These are phyloP conservation scores for Eleutherodactylus coqui DNA, from an alignment of 2,797 vertebrate species.

Conservation along the genomic window DNA sequence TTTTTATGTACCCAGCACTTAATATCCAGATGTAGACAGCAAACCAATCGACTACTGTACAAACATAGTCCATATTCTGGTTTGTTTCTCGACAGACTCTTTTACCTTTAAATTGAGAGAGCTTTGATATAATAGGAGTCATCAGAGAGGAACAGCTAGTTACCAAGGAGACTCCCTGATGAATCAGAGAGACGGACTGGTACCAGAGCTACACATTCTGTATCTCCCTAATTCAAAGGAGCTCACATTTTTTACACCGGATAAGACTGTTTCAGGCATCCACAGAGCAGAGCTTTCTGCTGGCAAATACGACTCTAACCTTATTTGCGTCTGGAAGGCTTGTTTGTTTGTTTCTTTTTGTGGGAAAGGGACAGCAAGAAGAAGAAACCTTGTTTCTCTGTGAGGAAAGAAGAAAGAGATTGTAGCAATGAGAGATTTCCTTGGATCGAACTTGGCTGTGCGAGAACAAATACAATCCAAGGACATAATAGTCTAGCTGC, in stretches of 20 bases:
- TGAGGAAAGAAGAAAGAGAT: slow-evolving; percentile 28
- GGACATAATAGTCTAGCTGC: slow-evolving; percentile 67
- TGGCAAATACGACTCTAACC: slow-evolving; percentile 49
- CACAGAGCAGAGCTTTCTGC: slow-evolving; percentile 61
- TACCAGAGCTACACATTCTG: slow-evolving; percentile 68
- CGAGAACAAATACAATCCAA: slow-evolving; percentile 70
- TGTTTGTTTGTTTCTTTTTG: slow-evolving; percentile 32
- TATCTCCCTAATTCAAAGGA: slow-evolving; percentile 71
- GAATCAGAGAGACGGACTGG: slow-evolving; percentile 71
- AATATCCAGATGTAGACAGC: slow-evolving; percentile 6
- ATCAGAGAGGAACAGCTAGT: slow-evolving; percentile 72
- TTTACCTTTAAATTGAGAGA: slow-evolving; percentile 73
- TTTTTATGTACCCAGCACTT: not conserved
- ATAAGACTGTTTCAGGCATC: slow-evolving; percentile 60
- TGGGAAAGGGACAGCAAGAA: slow-evolving; percentile 59
- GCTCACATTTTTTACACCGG: slow-evolving; percentile 65
- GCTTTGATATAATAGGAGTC: slow-evolving; percentile 69
- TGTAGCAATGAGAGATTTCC: slow-evolving; percentile 65
- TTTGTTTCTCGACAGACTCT: slow-evolving; percentile 59
- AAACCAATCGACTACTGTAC: not conserved
- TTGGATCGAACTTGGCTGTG: slow-evolving; percentile 63
- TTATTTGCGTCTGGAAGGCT: slow-evolving; percentile 36
- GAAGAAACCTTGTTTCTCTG: slow-evolving; percentile 62
- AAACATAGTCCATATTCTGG: not conserved
- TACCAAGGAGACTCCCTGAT: slow-evolving; percentile 73